Conservation (phyloP, 2,113 vertebrate species). For the Oreochromis aureus region DNA sequence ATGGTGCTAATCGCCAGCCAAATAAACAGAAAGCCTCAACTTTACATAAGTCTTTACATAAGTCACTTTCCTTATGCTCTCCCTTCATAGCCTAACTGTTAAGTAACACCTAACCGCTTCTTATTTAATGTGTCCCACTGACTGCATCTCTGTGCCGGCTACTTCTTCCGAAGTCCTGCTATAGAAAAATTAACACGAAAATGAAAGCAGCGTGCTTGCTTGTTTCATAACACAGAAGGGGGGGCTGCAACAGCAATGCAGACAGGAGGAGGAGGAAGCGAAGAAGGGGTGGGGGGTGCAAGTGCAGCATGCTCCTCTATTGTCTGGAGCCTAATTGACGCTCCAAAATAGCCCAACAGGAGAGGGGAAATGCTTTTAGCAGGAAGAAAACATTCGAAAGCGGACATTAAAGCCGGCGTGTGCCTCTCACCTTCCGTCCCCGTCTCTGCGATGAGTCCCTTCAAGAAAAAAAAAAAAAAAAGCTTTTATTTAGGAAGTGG, state of each 20-base stretch:
- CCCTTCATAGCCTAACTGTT: background rate
- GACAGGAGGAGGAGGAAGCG: slow-evolving; percentile 8
- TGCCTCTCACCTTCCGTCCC: slow-evolving; percentile 34
- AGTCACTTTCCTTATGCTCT: background rate
- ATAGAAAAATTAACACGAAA: background rate
- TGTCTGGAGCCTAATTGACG: slow-evolving; percentile 40
- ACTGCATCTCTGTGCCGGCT: background rate
- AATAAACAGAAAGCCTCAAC: background rate
- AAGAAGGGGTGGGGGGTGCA: background rate
- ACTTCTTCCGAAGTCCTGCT: background rate
- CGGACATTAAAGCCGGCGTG: background rate
- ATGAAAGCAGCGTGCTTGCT: background rate
- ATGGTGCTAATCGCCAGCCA: background rate
- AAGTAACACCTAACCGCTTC: background rate
- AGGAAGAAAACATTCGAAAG: background rate
- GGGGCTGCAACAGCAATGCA: slow-evolving; percentile 31
- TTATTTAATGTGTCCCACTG: background rate
- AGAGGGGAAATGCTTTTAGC: background rate
- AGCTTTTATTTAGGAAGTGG: accelerated
- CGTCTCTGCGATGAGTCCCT: background rate
- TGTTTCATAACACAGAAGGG: slow-evolving; percentile 46
- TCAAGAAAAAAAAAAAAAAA: background rate
- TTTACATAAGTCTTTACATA: slow-evolving; percentile 18
- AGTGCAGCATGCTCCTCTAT: slow-evolving; percentile 20
- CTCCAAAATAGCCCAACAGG: background rate